phyloP scores from a whole-genome alignment of 2,113 vertebrate genomes.

The Porphyrio hochstetteri region DNA sequence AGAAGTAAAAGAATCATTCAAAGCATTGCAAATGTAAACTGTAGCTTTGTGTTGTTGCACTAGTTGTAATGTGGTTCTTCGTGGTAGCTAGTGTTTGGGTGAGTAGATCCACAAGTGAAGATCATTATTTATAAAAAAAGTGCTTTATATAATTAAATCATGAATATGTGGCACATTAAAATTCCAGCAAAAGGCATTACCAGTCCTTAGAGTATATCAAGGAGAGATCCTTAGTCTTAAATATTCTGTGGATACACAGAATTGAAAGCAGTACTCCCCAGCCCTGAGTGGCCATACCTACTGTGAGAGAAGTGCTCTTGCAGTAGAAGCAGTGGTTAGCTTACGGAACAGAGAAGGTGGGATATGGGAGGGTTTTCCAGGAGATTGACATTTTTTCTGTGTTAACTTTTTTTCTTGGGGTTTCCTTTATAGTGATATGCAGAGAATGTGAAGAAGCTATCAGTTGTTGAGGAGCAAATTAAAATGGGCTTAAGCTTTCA shows the following conservation, averaged over 20 bases:
- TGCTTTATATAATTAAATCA: background rate
- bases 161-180: background rate
- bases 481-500: background rate
- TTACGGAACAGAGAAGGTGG: background rate
- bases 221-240: background rate
- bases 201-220: background rate
- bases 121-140: background rate
- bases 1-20: background rate
- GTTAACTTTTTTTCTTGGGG: background rate
- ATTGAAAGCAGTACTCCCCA: background rate
- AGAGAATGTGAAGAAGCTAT: background rate
- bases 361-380: background rate
- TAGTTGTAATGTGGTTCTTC: background rate
- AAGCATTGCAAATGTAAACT: background rate
- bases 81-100: background rate
- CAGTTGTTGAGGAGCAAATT: background rate
- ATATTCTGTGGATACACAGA: background rate
- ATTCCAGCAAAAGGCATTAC: background rate
- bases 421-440: background rate
- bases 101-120: background rate
- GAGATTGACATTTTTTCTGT: background rate
- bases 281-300: background rate
- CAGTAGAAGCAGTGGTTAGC: background rate
- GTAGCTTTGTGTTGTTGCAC: background rate
- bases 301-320: background rate